These are phyloP conservation scores for Stratiomys singularior DNA, from an alignment of 2,888 invertebrate genomes.

Conservation along the genomic window DNA sequence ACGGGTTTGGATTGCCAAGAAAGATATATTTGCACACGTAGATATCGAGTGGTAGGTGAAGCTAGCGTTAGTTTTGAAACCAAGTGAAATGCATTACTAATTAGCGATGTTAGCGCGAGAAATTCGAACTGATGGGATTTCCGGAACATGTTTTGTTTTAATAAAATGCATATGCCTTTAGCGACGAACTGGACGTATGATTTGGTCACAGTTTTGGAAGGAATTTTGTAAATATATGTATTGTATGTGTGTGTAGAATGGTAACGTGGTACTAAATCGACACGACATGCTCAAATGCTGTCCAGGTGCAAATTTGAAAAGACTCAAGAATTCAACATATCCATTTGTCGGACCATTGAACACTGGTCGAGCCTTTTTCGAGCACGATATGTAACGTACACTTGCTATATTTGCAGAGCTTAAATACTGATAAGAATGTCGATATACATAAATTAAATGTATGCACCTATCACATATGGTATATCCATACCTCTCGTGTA, in stretches of 20 bases:
- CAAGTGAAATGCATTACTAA: conserved; percentile 26
- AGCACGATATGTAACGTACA: background rate
- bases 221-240: too few species aligned
- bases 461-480: background rate
- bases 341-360: too few species aligned
- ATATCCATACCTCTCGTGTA: background rate
- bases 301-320: too few species aligned
- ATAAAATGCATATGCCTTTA: background rate
- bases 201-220: too few species aligned
- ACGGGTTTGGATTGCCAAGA: too few species aligned
- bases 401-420: background rate
- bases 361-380: background rate
- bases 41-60: too few species aligned
- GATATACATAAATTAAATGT: background rate
- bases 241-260: too few species aligned
- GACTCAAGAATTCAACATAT: too few species aligned
- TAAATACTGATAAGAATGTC: background rate
- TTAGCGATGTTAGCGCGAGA: background rate
- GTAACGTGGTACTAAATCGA: too few species aligned
- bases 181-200: too few species aligned
- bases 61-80: background rate
- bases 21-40: too few species aligned
- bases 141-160: background rate
- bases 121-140: background rate
- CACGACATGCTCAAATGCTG: too few species aligned